These are phyloP conservation scores for Blera fallax DNA, from an alignment of 2,888 invertebrate genomes.

Conservation along the genomic window DNA sequence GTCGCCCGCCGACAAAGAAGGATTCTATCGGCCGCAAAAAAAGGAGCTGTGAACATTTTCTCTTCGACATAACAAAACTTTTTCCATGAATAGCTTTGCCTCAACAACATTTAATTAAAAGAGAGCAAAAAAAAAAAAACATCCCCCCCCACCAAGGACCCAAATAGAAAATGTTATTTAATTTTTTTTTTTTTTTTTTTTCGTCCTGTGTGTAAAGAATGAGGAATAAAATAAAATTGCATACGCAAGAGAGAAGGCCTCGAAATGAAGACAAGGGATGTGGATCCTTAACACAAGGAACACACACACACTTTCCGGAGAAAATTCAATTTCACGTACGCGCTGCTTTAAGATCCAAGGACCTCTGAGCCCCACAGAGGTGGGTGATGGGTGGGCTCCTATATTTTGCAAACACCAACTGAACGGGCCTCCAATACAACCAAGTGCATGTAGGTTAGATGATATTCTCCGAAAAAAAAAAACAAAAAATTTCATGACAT, in stretches of 20 bases:
- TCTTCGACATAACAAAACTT: constrained; percentile 35
- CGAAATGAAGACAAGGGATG: background rate
- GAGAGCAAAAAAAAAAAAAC: background rate
- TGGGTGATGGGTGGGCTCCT: background rate
- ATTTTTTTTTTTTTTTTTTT: background rate
- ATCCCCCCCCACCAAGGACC: background rate
- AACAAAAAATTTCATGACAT: constrained; percentile 15
- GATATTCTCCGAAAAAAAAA: background rate
- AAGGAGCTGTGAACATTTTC: constrained; percentile 30
- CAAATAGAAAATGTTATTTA: constrained; percentile 40
- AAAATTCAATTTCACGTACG: constrained; percentile 26
- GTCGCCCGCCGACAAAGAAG: background rate
- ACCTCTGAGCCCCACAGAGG: background rate
- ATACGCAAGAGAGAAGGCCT: constrained; percentile 2
- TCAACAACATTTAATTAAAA: constrained; percentile 61
- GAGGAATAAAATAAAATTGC: constrained; percentile 28
- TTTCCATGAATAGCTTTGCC: constrained; percentile 58
- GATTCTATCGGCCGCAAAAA: constrained; percentile 31
- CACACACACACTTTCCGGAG: background rate
- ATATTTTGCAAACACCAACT: background rate
- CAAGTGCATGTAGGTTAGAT: background rate
- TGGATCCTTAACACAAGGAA: too few relatives aligned
- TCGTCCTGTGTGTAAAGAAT: background rate
- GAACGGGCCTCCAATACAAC: background rate
- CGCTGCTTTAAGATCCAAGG: constrained; percentile 13